These are phyloP conservation scores for Tupiocoris notatus DNA, from an alignment of 2,888 invertebrate genomes.

Conservation along the genomic window DNA sequence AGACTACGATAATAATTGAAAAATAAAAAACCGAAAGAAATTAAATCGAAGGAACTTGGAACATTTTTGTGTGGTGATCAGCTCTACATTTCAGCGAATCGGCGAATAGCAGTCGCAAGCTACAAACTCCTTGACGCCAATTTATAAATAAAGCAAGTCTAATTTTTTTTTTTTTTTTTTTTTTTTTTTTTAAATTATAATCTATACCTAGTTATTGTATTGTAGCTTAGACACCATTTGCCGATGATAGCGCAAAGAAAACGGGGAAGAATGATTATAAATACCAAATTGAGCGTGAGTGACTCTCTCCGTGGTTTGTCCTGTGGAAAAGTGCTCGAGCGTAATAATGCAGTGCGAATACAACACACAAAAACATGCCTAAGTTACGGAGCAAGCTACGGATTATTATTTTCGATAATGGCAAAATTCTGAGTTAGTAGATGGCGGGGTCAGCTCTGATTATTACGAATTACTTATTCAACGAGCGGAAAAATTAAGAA, in stretches of 20 bases:
- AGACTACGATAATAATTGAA: not conserved
- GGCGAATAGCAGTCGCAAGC: too few species aligned
- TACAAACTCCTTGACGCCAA: too few species aligned
- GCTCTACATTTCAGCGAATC: too few species aligned
- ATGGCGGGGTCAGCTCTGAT: slow-evolving; percentile 20
- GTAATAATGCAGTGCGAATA: slow-evolving; percentile 37
- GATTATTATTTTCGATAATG: slow-evolving; percentile 6
- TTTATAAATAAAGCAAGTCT: too few species aligned
- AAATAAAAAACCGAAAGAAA: slow-evolving; percentile 2
- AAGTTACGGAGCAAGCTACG: slow-evolving; percentile 6
- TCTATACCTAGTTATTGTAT: too few species aligned
- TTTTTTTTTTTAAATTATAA: too few species aligned
- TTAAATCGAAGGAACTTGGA: not conserved
- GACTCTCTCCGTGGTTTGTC: slow-evolving; percentile 35
- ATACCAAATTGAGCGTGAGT: slow-evolving; percentile 38
- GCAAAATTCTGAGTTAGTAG: not conserved
- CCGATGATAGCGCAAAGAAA: not conserved
- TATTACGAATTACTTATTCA: not conserved
- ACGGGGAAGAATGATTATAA: slow-evolving; percentile 1
- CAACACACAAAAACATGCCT: slow-evolving; percentile 40
- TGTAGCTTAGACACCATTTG: not conserved
- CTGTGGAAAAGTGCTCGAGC: slow-evolving; percentile 40
- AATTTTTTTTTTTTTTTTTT: too few species aligned
- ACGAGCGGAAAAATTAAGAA: not conserved
- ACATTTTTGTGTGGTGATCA: not conserved